Conservation (phyloP, 92 coral and sea anemone species). For the Porites lobata region DNA sequence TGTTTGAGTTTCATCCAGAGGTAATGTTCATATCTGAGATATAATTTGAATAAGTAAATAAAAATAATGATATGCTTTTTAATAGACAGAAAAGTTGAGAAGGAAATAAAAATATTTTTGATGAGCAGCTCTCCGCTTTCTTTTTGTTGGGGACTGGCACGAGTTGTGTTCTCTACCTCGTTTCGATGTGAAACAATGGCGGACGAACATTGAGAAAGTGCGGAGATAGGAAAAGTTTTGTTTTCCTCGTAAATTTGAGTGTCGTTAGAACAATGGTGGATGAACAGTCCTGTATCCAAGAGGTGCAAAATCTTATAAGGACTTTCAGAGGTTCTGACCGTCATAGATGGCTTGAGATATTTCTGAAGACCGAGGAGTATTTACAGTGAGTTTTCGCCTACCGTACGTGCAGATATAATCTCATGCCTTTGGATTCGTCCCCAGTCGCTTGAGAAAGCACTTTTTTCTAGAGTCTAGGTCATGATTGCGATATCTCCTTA, state of each 20-base stretch:
- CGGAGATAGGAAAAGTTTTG: neutral
- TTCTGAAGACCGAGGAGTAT: conserved; percentile 38
- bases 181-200: neutral
- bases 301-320: neutral
- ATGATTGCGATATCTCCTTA: too few relatives aligned
- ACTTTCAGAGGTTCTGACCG: neutral
- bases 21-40: too few relatives aligned
- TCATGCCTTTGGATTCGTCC: neutral
- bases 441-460: neutral
- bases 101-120: too few relatives aligned
- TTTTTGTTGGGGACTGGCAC: neutral
- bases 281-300: conserved; percentile 10
- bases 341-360: conserved; percentile 17
- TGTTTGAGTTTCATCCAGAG: too few relatives aligned
- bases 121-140: neutral
- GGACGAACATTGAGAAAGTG: neutral
- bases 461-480: neutral
- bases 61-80: too few relatives aligned
- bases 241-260: neutral
- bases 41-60: too few relatives aligned
- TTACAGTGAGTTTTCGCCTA: conserved; percentile 16
- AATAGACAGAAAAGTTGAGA: too few relatives aligned
- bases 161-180: neutral
- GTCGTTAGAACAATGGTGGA: conserved; percentile 1
- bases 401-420: neutral